phyloP scores from a whole-genome alignment of 2,888 invertebrate species.

The Fissipunctia ypsillon region DNA sequence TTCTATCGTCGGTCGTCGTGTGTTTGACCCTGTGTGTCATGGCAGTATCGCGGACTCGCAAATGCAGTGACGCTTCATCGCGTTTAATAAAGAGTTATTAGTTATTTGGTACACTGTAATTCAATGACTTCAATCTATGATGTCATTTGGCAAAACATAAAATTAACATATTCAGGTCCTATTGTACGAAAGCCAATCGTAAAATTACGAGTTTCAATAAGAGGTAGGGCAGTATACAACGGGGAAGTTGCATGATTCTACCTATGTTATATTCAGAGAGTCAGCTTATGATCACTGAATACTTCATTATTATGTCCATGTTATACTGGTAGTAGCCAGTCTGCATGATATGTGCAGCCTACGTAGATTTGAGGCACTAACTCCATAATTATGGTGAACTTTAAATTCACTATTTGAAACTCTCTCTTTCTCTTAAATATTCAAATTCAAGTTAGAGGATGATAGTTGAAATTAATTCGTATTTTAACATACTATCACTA shows the following conservation, averaged over 20 bases:
- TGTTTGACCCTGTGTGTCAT: slow-evolving; percentile 66
- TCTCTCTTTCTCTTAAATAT: not conserved
- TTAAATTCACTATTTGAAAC: not conserved
- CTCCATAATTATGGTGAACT: not conserved
- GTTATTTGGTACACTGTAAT: slow-evolving; percentile 59
- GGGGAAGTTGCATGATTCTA: slow-evolving; percentile 1
- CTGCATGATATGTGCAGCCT: not conserved
- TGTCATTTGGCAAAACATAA: slow-evolving; percentile 64
- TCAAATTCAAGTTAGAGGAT: not conserved
- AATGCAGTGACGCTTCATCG: slow-evolving; percentile 56
- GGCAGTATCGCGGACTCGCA: slow-evolving; percentile 44
- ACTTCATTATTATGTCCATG: slow-evolving; percentile 6
- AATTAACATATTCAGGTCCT: slow-evolving; percentile 43
- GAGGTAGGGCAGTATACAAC: slow-evolving; percentile 35
- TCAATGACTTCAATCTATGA: slow-evolving; percentile 65
- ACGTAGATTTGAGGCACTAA: not conserved
- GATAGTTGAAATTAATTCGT: slow-evolving; percentile 8
- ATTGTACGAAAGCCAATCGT: slow-evolving; percentile 27
- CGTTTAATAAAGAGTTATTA: slow-evolving; percentile 69
- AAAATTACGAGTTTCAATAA: slow-evolving; percentile 29
- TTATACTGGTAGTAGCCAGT: not conserved
- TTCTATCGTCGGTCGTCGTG: slow-evolving; percentile 62
- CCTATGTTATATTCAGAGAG: slow-evolving; percentile 11
- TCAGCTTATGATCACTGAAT: not conserved
- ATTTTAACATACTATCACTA: slow-evolving; percentile 8